Conservation (phyloP, 2,113 vertebrate species). For the Pterophyllum scalare region DNA sequence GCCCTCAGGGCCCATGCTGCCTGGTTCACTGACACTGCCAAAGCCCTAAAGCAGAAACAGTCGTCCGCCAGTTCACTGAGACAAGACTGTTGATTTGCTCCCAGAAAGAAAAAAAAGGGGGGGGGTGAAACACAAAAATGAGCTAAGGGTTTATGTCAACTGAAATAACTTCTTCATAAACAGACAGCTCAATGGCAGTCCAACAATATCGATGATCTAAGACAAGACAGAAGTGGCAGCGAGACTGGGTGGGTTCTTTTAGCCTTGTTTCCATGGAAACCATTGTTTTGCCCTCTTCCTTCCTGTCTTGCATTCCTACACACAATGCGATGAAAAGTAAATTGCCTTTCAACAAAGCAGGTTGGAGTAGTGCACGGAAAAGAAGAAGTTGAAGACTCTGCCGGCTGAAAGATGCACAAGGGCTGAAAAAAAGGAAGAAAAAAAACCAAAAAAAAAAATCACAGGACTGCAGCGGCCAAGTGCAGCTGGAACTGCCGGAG, state of each 20-base stretch:
- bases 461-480: constrained; percentile 44
- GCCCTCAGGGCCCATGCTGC: constrained; percentile 53
- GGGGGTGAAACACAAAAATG: constrained; percentile 19
- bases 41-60: constrained; percentile 51
- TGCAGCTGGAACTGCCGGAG: constrained; percentile 30
- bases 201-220: constrained; percentile 25
- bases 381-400: constrained; percentile 65
- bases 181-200: not conserved
- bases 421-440: constrained; percentile 41
- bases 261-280: constrained; percentile 71
- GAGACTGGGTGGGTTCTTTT: constrained; percentile 35
- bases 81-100: constrained; percentile 46
- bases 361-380: constrained; percentile 71
- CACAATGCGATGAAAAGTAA: constrained; percentile 82
- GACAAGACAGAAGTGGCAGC: constrained; percentile 16
- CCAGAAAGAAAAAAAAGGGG: constrained; percentile 1
- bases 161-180: constrained; percentile 33
- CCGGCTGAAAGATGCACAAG: constrained; percentile 69
- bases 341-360: constrained; percentile 80
- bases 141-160: constrained; percentile 51
- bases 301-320: constrained; percentile 82
- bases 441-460: constrained; percentile 44
- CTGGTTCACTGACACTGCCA: constrained; percentile 59
- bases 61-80: constrained; percentile 40
- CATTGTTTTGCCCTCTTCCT: constrained; percentile 82